Conservation (phyloP, 2,113 vertebrate species). For the Ranitomeya imitator region DNA sequence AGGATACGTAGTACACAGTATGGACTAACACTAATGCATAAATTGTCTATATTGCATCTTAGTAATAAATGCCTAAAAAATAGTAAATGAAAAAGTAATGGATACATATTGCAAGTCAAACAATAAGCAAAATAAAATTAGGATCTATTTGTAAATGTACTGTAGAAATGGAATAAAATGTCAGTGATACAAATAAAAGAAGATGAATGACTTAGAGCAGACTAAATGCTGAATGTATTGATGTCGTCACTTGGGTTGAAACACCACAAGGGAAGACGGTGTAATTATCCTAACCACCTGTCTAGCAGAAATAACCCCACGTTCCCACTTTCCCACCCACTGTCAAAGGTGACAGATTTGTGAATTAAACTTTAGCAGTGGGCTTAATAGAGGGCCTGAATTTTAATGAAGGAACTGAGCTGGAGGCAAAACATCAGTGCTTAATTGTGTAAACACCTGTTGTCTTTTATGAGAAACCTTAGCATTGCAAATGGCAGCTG, state of each 20-base stretch:
- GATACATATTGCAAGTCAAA: not conserved
- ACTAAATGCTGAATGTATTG: not conserved
- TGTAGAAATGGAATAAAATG: not conserved
- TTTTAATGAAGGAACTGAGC: slow-evolving; percentile 53
- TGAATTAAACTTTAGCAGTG: slow-evolving; percentile 51
- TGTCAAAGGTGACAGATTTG: slow-evolving; percentile 41
- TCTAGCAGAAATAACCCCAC: slow-evolving; percentile 32
- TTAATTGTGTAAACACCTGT: slow-evolving; percentile 57
- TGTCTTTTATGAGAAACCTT: slow-evolving; percentile 40
- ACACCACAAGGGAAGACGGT: slow-evolving; percentile 35
- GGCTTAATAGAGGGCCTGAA: slow-evolving; percentile 29
- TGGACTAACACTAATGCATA: not conserved
- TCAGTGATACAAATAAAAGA: slow-evolving; percentile 24
- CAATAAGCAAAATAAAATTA: not conserved
- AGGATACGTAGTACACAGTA: too few species aligned
- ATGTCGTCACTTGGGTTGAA: slow-evolving; percentile 1
- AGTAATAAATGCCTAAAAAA: not conserved
- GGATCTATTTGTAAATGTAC: not conserved
- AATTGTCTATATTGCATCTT: not conserved
- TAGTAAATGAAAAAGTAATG: not conserved
- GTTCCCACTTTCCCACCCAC: not conserved
- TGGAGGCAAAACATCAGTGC: slow-evolving; percentile 25
- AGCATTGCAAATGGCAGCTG: slow-evolving; percentile 14
- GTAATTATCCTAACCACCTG: slow-evolving; percentile 49
- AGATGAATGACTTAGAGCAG: slow-evolving; percentile 23